phyloP scores from a whole-genome alignment of 2,888 invertebrate genomes.

The Pasiphila rectangulata region DNA sequence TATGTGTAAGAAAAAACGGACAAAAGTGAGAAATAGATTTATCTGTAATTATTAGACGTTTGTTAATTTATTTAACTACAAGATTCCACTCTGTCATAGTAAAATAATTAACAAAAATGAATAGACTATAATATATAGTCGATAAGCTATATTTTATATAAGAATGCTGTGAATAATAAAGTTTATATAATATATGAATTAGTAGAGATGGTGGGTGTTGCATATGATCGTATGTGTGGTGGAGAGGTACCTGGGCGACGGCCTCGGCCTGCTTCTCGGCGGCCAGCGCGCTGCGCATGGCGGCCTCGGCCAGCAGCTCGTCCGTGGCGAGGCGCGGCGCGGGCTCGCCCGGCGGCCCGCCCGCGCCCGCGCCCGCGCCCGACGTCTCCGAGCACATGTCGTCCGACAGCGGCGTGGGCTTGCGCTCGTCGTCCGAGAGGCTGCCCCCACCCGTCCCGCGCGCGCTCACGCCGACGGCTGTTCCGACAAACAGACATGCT shows the following conservation, averaged over 20 bases:
- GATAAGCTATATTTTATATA: not conserved
- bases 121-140: no score
- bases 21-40: no score
- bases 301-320: slow-evolving; percentile 71
- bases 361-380: slow-evolving; percentile 32
- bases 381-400: slow-evolving; percentile 65
- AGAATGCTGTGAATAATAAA: not conserved
- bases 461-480: not conserved
- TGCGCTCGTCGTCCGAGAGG: slow-evolving; percentile 62
- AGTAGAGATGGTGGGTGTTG: no score
- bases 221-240: no score
- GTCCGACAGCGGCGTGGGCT: slow-evolving; percentile 55
- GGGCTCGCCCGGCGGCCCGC: slow-evolving; percentile 12
- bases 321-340: slow-evolving; percentile 52
- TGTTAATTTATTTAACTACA: not conserved
- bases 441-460: slow-evolving; percentile 46
- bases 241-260: slow-evolving; percentile 36
- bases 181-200: no score
- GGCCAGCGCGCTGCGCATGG: slow-evolving; percentile 70
- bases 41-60: no score
- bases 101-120: no score
- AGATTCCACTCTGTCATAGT: not conserved
- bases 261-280: slow-evolving; percentile 73
- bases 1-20: no score
- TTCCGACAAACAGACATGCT: not conserved